Evolutionary conservation across 2,888 invertebrate species (phyloP).

Genomic region (Chaetoderma sp.): DNA sequence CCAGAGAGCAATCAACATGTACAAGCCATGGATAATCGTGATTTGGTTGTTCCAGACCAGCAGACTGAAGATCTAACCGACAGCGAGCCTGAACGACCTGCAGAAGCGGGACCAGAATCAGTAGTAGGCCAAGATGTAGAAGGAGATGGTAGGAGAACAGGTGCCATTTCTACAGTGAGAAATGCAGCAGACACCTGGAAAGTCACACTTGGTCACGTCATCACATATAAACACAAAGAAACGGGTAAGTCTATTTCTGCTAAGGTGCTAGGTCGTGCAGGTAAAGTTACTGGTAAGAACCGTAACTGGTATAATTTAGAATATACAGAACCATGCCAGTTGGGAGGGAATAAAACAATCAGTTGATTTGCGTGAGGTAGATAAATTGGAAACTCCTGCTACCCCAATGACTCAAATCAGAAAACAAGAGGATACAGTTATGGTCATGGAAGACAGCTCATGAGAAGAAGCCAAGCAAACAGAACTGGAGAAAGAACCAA

Average conservation of each 20-base stretch:
- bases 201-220: no score
- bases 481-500: constrained; percentile 13
- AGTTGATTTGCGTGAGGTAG: not conserved
- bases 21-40: no score
- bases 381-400: not conserved
- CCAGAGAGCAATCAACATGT: no score
- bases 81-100: not conserved
- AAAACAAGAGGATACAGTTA: not conserved
- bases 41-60: no score
- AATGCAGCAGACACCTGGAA: no score
- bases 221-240: no score
- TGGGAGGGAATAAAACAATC: not conserved
- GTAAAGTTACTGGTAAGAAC: constrained; percentile 13
- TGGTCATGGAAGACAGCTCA: constrained; percentile 2
- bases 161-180: no score
- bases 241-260: not conserved
- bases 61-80: not conserved
- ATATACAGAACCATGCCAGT: not conserved
- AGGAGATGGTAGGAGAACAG: no score
- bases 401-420: not conserved
- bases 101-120: not conserved
- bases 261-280: constrained; percentile 8
- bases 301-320: constrained; percentile 14
- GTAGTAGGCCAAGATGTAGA: no score
- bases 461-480: constrained; percentile 1